Percentiles rank a stretch among this genome's conserved stretches.
phyloP scores from a whole-genome alignment of 2,113 vertebrate genomes.

The Varanus komodoensis region DNA sequence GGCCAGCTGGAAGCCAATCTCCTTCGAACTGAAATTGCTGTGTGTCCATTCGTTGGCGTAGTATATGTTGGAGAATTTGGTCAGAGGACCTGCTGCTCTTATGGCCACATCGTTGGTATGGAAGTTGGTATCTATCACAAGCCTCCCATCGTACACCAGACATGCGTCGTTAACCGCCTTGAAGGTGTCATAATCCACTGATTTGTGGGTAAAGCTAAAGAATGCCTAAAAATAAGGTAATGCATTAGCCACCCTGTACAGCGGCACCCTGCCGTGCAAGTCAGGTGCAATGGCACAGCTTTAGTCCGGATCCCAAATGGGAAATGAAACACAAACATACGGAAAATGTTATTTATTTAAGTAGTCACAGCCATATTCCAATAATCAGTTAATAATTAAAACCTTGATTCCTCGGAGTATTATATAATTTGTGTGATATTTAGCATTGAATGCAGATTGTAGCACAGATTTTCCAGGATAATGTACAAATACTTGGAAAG shows the following conservation, averaged over 20 bases:
- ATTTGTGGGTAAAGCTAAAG: slow-evolving; percentile 85
- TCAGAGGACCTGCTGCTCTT: slow-evolving; percentile 89
- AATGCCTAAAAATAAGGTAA: slow-evolving; percentile 80
- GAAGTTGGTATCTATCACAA: slow-evolving; percentile 87
- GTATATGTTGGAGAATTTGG: slow-evolving; percentile 88
- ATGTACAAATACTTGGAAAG: neutral
- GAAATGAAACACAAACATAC: slow-evolving; percentile 16
- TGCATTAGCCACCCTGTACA: neutral
- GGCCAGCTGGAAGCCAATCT: slow-evolving; percentile 90
- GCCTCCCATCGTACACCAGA: slow-evolving; percentile 87
- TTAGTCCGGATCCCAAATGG: slow-evolving; percentile 4
- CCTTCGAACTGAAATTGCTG: slow-evolving; percentile 85
- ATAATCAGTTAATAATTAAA: neutral
- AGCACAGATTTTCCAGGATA: slow-evolving; percentile 1
- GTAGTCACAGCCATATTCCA: neutral
- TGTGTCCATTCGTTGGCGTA: slow-evolving; percentile 84
- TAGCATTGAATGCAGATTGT: neutral
- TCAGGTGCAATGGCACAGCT: neutral
- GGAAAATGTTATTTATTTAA: neutral
- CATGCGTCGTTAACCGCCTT: slow-evolving; percentile 83
- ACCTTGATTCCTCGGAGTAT: neutral
- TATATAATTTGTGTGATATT: neutral
- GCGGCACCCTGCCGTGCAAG: neutral
- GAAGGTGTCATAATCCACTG: slow-evolving; percentile 85
- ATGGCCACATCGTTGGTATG: slow-evolving; percentile 85